Conservation (phyloP, 2,113 vertebrate genomes). For the Candoia aspera region DNA sequence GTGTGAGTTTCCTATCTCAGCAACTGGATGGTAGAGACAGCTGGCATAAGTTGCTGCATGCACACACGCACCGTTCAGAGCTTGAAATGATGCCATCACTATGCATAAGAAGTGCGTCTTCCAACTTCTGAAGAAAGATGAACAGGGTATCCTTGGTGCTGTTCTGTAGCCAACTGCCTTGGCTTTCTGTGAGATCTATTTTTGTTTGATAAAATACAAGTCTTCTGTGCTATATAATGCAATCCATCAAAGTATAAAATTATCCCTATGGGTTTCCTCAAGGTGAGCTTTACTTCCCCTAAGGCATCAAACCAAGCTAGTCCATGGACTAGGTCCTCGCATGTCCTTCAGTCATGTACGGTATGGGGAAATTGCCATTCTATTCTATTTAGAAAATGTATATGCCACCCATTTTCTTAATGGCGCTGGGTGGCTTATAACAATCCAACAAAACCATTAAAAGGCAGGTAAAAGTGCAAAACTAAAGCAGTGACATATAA, state of each 20-base stretch:
- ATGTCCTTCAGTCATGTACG: background rate
- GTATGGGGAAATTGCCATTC: background rate
- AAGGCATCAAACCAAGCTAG: too few relatives aligned
- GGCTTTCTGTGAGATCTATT: too few relatives aligned
- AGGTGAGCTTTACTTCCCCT: too few relatives aligned
- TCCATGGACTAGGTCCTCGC: background rate
- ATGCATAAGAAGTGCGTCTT: slow-evolving; percentile 36
- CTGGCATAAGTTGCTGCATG: slow-evolving; percentile 11
- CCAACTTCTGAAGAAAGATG: background rate
- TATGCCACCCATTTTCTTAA: too few relatives aligned
- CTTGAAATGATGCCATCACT: slow-evolving; percentile 18
- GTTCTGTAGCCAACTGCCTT: too few relatives aligned
- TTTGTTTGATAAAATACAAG: background rate
- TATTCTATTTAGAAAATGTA: background rate
- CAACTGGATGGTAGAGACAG: slow-evolving; percentile 28
- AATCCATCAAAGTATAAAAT: background rate
- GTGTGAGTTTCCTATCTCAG: slow-evolving; percentile 31
- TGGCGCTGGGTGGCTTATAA: too few relatives aligned
- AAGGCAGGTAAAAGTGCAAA: too few relatives aligned
- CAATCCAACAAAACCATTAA: too few relatives aligned
- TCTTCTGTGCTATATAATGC: background rate
- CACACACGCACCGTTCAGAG: background rate
- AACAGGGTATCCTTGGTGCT: background rate
- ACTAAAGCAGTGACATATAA: too few relatives aligned
- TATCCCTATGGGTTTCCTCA: background rate